Conservation (phyloP, 2,113 vertebrate genomes). For the Trachemys scripta region DNA sequence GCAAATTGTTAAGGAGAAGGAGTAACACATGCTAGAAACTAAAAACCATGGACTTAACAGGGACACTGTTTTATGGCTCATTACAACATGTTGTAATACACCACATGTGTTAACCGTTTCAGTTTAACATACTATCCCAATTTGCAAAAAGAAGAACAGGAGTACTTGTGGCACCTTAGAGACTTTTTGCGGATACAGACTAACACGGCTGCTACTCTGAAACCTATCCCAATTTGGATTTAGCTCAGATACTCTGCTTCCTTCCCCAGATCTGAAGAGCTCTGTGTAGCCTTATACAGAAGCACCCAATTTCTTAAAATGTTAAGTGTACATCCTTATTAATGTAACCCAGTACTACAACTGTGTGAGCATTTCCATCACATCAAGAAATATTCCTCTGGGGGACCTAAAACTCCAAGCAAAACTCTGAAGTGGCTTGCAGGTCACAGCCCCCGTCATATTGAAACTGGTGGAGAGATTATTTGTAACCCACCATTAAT, state of each 20-base stretch:
- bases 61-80: neutral
- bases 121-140: neutral
- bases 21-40: neutral
- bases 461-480: neutral
- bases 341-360: constrained; percentile 16
- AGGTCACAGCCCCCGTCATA: neutral
- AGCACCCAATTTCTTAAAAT: neutral
- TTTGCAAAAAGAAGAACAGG: no score
- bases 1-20: neutral
- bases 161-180: no score
- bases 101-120: neutral
- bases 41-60: neutral
- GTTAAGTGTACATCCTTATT: neutral
- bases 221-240: neutral
- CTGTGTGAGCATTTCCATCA: neutral
- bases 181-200: no score
- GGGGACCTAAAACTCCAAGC: neutral
- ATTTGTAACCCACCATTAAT: neutral
- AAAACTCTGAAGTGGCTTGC: neutral
- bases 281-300: neutral
- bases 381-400: neutral
- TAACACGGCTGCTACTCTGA: no score
- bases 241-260: neutral
- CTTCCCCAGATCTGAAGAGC: neutral
- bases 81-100: neutral